These are phyloP conservation scores for Aurelia aurita complex sp. Pacific DNA, from an alignment of 30 jellyfish, hydroid and myxozoan genomes.

Conservation along the genomic window DNA sequence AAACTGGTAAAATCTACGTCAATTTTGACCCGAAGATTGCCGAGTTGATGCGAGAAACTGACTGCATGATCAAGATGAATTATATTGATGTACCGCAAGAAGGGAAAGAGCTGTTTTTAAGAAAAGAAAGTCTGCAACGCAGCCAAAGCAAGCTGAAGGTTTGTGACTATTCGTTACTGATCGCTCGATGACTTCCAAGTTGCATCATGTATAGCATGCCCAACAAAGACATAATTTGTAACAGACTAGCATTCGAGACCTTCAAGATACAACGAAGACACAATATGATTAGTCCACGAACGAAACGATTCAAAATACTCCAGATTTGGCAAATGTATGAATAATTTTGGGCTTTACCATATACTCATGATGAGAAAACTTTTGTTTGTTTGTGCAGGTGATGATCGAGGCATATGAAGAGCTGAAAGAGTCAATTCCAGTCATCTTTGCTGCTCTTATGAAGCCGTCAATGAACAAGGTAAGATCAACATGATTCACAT, in stretches of 20 bases:
- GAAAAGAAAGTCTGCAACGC: constrained; percentile 52
- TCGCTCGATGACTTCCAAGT: too few relatives aligned
- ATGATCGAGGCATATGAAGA: constrained; percentile 72
- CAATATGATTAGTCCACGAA: too few relatives aligned
- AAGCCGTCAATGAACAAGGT: constrained; percentile 94
- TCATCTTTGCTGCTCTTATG: constrained; percentile 72
- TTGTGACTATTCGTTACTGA: neutral
- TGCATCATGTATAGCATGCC: too few relatives aligned
- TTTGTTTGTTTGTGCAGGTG: constrained; percentile 23
- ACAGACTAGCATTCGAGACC: too few relatives aligned
- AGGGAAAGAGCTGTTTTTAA: constrained; percentile 52
- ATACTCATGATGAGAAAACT: too few relatives aligned
- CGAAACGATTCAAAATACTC: too few relatives aligned
- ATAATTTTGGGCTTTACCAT: too few relatives aligned
- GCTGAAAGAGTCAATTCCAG: constrained; percentile 65
- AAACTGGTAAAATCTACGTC: constrained; percentile 69
- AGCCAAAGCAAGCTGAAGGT: constrained; percentile 70
- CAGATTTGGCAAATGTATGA: too few relatives aligned
- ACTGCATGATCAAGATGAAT: constrained; percentile 88
- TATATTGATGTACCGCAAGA: constrained; percentile 65
- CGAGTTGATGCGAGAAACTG: constrained; percentile 90
- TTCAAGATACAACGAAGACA: too few relatives aligned
- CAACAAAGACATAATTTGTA: too few relatives aligned
- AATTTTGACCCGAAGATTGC: constrained; percentile 85
- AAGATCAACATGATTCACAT: neutral